phyloP scores from a whole-genome alignment of 2,113 vertebrate species.

The Lathamus discolor region DNA sequence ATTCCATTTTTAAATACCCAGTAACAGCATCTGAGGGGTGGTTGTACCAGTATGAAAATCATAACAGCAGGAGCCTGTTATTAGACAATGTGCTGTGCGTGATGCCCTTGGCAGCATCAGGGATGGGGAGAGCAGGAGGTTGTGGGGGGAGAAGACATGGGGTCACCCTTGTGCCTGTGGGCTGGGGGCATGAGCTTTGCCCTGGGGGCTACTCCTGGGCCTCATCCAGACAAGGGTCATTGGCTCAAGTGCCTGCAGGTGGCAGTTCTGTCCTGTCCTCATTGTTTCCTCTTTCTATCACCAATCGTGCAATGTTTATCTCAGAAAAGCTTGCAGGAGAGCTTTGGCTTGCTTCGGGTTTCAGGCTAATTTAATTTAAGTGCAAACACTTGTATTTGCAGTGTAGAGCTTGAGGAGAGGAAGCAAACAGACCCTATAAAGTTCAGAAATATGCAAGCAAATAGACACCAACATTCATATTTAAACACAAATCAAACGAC shows the following conservation, averaged over 20 bases:
- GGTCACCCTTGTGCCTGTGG: neutral
- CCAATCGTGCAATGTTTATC: neutral
- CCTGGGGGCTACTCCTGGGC: neutral
- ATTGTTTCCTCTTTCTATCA: neutral
- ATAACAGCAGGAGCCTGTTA: too few species aligned
- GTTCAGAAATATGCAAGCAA: neutral
- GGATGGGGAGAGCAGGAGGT: neutral
- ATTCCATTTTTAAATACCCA: neutral
- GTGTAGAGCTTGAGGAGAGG: neutral
- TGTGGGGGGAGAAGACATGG: neutral
- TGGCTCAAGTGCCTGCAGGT: neutral
- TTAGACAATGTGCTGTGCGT: neutral
- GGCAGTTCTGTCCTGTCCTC: neutral
- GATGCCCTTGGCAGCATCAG: neutral
- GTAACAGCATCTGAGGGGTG: neutral
- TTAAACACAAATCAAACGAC: neutral
- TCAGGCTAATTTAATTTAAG: neutral
- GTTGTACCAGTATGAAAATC: neutral
- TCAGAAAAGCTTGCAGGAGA: neutral
- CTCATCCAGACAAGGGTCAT: neutral
- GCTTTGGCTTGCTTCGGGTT: neutral
- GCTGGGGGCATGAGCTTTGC: neutral
- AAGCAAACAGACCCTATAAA: neutral
- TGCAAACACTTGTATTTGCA: neutral
- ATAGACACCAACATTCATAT: neutral